phyloP scores from a whole-genome alignment of 2,797 vertebrate genomes.

The Cottoperca gobio region DNA sequence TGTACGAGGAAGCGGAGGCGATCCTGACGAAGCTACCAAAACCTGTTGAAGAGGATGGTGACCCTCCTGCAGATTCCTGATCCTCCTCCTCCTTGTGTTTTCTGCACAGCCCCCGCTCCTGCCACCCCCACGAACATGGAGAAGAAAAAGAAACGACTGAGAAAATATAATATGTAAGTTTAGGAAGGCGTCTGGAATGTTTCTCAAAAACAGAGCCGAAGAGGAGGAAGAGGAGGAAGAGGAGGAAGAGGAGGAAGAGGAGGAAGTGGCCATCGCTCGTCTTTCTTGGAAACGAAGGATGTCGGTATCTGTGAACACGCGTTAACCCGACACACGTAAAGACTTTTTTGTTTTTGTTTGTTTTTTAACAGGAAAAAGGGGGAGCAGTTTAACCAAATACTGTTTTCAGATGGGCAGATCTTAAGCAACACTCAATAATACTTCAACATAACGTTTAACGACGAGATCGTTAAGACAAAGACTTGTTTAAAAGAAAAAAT shows the following conservation, averaged over 20 bases:
- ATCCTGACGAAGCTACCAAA: constrained; percentile 90
- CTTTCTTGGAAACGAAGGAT: constrained; percentile 57
- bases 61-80: constrained; percentile 90
- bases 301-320: constrained; percentile 53
- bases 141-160: constrained; percentile 41
- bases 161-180: constrained; percentile 36
- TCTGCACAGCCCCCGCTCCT: constrained; percentile 49
- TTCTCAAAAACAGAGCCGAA: no score
- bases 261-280: constrained; percentile 37
- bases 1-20: constrained; percentile 98
- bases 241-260: constrained; percentile 35
- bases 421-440: constrained; percentile 58
- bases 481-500: constrained; percentile 59
- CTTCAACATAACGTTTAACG: constrained; percentile 56
- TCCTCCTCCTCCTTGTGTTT: constrained; percentile 34
- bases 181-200: constrained; percentile 31
- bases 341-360: constrained; percentile 40
- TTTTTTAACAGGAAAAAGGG: constrained; percentile 48
- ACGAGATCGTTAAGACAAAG: constrained; percentile 64
- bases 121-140: constrained; percentile 42
- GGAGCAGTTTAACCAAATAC: constrained; percentile 76
- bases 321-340: constrained; percentile 57
- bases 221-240: constrained; percentile 39
- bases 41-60: constrained; percentile 80
- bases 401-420: constrained; percentile 69